Conservation (phyloP, 1,140 invertebrate species). For the Telenomus remus region DNA sequence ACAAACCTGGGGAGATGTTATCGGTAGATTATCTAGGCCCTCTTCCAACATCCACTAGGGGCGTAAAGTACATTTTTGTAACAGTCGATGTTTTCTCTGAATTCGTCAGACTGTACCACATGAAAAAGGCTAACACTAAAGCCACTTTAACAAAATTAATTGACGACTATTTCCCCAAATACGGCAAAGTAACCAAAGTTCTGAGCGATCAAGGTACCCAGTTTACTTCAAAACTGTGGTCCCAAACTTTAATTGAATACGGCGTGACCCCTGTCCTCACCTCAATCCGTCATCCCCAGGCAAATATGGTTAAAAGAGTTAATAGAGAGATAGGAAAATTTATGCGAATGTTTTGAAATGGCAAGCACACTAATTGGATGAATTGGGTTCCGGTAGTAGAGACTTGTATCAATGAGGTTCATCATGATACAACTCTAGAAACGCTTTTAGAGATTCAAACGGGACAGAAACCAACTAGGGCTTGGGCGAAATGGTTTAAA, state of each 20-base stretch:
- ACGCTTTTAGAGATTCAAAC: background rate
- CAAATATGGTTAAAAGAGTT: constrained; percentile 23
- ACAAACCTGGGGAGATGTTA: constrained; percentile 1
- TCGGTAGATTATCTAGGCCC: constrained; percentile 65
- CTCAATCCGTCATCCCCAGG: constrained; percentile 5
- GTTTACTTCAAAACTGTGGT: background rate
- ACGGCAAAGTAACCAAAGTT: constrained; percentile 31
- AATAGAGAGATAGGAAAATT: background rate
- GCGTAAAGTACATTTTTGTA: constrained; percentile 61
- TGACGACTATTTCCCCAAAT: constrained; percentile 3
- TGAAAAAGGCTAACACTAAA: constrained; percentile 49
- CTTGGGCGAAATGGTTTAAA: background rate
- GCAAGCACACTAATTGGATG: background rate
- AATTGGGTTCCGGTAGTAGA: background rate
- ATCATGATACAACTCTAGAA: background rate
- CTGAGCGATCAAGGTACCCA: constrained; percentile 52
- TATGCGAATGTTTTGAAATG: background rate
- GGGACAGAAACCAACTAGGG: background rate
- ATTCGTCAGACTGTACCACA: constrained; percentile 63
- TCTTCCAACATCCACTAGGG: constrained; percentile 58
- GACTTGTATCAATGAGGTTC: background rate
- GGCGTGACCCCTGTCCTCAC: background rate
- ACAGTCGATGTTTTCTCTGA: constrained; percentile 70
- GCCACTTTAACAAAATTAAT: too few species aligned
- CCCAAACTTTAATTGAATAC: background rate